Base-by-base conservation (phyloP, 2,113 vertebrate genomes). In the Gymnarchus niloticus region DNA sequence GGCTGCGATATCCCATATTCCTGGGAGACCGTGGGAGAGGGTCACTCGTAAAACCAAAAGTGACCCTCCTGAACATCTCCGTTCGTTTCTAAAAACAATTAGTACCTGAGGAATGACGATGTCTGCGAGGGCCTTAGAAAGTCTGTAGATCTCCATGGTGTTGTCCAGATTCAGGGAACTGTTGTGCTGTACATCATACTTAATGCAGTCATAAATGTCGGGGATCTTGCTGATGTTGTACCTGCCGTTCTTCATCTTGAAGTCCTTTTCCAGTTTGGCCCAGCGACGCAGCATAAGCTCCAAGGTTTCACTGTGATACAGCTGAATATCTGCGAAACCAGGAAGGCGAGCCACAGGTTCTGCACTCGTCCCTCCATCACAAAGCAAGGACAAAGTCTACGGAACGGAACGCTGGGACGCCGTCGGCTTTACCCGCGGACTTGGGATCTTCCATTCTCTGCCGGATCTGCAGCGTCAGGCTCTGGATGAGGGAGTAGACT, bases 181-280 rank as follows among this genome's bases (percentile, higher is more conserved):
- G 28, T 97, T 97, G 90, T 97, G 96, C 83, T 97, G 96, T 76
- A 97, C 96, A 0, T 97, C 96, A 0, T 97, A 97, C 90, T 97
- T 97, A 91, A 97, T 97, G 91, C 96, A 97, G 88, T 97, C 96
- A 3, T 97, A 97, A 88, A 97, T 97, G 88, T 97, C 96, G 81
- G 96, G 96, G 82, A 97, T 97, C 93, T 97, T 97, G 91, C 96
- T 97, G 88, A 97, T 97, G 89, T 97, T 96, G 0, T 96, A 97
- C 93, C 95, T 94, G 88, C 95, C 96, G 85, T 96, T 97, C 91
- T 97, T 97, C 90, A 95, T 96, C 92, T 97, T 96, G 86, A 97
- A 97, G 89, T 97, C 96, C 88, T 97, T 97, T 90, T 97, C 96
- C 88, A 97, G 89, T 87, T 97, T 97, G 88, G 95, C 94, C 96